A percentile compares a stretch with the other conserved stretches of the same genome.
These are phyloP conservation scores for Cheilosia scutellata DNA, from an alignment of 2,888 invertebrate species.

Conservation along the genomic window DNA sequence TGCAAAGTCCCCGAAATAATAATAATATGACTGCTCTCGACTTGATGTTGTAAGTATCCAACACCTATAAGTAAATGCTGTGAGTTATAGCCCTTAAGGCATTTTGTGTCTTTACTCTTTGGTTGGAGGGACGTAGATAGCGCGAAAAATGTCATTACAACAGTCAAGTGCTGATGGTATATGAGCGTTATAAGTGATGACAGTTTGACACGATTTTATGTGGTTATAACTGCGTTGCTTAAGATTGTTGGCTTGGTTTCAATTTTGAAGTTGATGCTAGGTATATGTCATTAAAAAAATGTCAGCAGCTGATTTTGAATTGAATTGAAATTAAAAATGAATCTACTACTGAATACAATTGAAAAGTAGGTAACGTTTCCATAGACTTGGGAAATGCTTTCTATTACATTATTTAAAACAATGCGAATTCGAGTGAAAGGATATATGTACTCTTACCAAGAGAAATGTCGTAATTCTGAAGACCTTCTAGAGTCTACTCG, in stretches of 20 bases:
- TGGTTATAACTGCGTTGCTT: conserved; percentile 8
- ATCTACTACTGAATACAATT: background rate
- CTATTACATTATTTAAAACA: no score
- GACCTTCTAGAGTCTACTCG: no score
- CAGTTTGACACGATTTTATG: conserved; percentile 18
- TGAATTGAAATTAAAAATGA: background rate
- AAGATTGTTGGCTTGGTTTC: conserved; percentile 8
- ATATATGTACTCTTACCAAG: no score
- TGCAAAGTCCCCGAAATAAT: conserved; percentile 51
- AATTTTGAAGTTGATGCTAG: background rate
- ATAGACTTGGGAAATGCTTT: no score
- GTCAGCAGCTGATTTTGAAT: background rate
- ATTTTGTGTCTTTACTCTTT: conserved; percentile 15
- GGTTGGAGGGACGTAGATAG: conserved; percentile 3
- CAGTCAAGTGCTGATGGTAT: conserved; percentile 21
- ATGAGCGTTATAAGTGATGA: conserved; percentile 15
- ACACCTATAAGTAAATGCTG: conserved; percentile 22
- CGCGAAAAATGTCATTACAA: conserved; percentile 44
- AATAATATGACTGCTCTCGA: conserved; percentile 32
- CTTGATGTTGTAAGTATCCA: conserved; percentile 18
- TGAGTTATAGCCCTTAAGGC: conserved; percentile 40
- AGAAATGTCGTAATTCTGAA: no score
- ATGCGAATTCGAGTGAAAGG: no score
- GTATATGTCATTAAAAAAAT: background rate
- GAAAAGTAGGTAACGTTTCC: no score